These are phyloP conservation scores for Syritta pipiens DNA, from an alignment of 2,888 invertebrate species.

Conservation along the genomic window DNA sequence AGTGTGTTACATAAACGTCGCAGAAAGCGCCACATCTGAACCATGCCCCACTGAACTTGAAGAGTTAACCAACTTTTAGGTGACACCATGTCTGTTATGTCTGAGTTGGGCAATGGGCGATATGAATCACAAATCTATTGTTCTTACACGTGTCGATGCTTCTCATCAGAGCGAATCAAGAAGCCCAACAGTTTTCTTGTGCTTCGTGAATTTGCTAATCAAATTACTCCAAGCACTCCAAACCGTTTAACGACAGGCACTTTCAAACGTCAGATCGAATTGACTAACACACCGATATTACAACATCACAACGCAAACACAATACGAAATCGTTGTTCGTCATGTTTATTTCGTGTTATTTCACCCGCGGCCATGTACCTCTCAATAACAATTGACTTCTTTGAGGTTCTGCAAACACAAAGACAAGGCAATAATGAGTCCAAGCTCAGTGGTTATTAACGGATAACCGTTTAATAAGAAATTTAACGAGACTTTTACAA, in stretches of 20 bases:
- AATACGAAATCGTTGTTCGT: background rate
- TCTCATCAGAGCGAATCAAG: no score
- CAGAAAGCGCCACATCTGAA: no score
- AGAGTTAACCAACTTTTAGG: no score
- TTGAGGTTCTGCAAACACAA: conserved; percentile 15
- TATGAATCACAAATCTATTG: no score
- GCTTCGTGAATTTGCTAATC: no score
- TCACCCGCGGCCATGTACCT: conserved; percentile 5
- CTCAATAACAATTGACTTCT: conserved; percentile 24
- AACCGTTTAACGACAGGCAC: conserved; percentile 13
- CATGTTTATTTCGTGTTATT: background rate
- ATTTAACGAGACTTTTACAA: conserved; percentile 30
- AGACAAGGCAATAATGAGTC: conserved; percentile 1
- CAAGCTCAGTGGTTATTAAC: conserved; percentile 57
- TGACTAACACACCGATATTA: conserved; percentile 10
- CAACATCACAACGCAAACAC: conserved; percentile 13
- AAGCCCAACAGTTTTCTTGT: no score
- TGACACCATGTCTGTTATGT: no score
- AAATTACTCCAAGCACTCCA: no score
- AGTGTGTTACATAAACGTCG: no score
- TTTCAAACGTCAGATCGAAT: conserved; percentile 27
- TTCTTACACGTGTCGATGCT: no score
- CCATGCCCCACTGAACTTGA: no score
- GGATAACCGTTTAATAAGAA: conserved; percentile 47
- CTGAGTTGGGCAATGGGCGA: no score